Evolutionary conservation across 2,888 invertebrate genomes (phyloP).

Genomic region (Athrips mouffetella): DNA sequence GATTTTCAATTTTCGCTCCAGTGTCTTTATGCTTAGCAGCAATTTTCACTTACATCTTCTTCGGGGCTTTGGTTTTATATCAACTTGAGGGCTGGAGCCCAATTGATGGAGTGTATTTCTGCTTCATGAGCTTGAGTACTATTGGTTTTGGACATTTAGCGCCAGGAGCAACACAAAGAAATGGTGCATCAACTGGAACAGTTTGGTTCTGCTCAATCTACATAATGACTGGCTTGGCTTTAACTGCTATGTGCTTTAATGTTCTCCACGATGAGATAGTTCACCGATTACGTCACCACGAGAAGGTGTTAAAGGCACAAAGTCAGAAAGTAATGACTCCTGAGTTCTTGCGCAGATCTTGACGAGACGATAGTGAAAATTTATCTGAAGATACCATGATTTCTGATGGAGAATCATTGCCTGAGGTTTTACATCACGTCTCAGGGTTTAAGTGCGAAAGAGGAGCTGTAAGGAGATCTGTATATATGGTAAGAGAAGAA

Average conservation of each 20-base stretch:
- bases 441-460: constrained; percentile 56
- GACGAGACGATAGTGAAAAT: constrained; percentile 68
- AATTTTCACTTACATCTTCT: constrained; percentile 93
- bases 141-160: constrained; percentile 94
- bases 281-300: constrained; percentile 84
- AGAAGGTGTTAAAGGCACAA: constrained; percentile 54
- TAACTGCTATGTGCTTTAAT: constrained; percentile 95
- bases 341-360: constrained; percentile 67
- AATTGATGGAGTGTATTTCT: constrained; percentile 94
- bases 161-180: constrained; percentile 80
- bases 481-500: constrained; percentile 61
- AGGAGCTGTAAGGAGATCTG: constrained; percentile 59
- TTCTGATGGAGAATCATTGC: constrained; percentile 66
- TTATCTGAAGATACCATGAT: constrained; percentile 64
- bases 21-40: constrained; percentile 91
- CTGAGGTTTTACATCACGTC: constrained; percentile 70
- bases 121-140: constrained; percentile 96
- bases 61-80: constrained; percentile 93
- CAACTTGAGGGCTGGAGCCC: constrained; percentile 96
- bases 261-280: constrained; percentile 93
- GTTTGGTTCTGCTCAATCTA: constrained; percentile 94
- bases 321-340: constrained; percentile 64
- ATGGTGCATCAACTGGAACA: constrained; percentile 79
- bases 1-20: constrained; percentile 91
- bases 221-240: constrained; percentile 92